phyloP scores from a whole-genome alignment of 2,888 invertebrate genomes.

The Epiperipatus broadwayi region DNA sequence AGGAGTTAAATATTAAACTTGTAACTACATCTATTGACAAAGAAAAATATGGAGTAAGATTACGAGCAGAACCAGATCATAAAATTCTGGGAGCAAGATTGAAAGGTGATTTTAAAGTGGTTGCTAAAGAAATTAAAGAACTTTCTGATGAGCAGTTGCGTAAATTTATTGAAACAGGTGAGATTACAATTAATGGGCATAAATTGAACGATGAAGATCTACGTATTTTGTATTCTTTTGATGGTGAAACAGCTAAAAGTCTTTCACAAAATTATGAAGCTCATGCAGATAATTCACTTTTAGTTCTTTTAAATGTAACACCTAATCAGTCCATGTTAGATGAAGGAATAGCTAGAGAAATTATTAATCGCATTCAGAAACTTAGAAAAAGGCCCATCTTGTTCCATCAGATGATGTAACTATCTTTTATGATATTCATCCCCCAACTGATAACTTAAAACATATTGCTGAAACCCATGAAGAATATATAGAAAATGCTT shows the following conservation, averaged over 20 bases:
- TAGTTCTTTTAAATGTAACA: slow-evolving; percentile 70
- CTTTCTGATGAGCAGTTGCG: slow-evolving; percentile 59
- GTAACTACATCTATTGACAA: slow-evolving; percentile 72
- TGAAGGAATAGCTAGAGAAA: slow-evolving; percentile 85
- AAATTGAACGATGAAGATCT: slow-evolving; percentile 55
- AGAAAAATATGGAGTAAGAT: slow-evolving; percentile 66
- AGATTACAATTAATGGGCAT: slow-evolving; percentile 52
- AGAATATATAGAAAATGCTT: slow-evolving; percentile 56
- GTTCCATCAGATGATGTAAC: slow-evolving; percentile 75
- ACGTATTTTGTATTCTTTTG: slow-evolving; percentile 58
- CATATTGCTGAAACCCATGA: slow-evolving; percentile 48
- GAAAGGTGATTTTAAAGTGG: slow-evolving; percentile 71
- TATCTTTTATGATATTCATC: slow-evolving; percentile 50
- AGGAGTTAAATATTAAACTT: slow-evolving; percentile 71
- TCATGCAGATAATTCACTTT: slow-evolving; percentile 57
- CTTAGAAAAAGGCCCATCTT: slow-evolving; percentile 74
- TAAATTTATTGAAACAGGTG: slow-evolving; percentile 46
- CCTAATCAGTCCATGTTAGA: slow-evolving; percentile 75
- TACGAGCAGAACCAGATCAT: slow-evolving; percentile 86
- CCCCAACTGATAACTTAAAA: slow-evolving; percentile 38
- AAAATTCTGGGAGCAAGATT: slow-evolving; percentile 68
- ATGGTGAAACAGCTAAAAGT: slow-evolving; percentile 39
- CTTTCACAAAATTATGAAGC: slow-evolving; percentile 58
- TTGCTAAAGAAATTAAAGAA: slow-evolving; percentile 57
- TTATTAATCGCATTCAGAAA: slow-evolving; percentile 88